These are phyloP conservation scores for Pammene fasciana DNA, from an alignment of 2,888 invertebrate genomes.

Conservation along the genomic window DNA sequence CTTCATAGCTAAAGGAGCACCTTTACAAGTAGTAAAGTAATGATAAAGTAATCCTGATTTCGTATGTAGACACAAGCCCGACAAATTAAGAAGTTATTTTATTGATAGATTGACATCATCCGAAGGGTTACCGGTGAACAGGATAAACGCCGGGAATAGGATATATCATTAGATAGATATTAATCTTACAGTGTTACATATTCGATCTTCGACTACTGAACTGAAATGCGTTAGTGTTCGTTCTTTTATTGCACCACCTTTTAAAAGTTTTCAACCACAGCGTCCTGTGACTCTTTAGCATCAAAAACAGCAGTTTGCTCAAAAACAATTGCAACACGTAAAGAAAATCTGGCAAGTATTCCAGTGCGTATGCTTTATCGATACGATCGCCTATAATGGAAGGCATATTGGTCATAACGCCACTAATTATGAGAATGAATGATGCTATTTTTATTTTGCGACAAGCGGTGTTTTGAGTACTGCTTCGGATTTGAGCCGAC, in stretches of 20 bases:
- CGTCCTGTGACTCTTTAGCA: conserved; percentile 20
- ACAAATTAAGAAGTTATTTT: too few relatives aligned
- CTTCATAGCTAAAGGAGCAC: too few relatives aligned
- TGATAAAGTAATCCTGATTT: too few relatives aligned
- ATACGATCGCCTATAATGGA: neutral
- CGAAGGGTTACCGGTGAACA: too few relatives aligned
- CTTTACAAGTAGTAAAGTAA: too few relatives aligned
- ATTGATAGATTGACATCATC: too few relatives aligned
- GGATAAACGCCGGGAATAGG: too few relatives aligned
- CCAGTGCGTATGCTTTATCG: neutral
- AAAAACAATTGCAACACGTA: conserved; percentile 6
- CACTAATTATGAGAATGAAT: conserved; percentile 11
- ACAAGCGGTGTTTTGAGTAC: neutral
- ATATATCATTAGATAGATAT: too few relatives aligned
- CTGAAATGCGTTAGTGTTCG: neutral
- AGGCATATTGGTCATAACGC: conserved; percentile 3
- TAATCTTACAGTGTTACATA: too few relatives aligned
- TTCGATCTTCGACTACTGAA: too few relatives aligned
- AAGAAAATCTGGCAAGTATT: neutral
- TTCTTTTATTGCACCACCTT: neutral
- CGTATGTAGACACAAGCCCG: too few relatives aligned
- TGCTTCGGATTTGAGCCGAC: conserved; percentile 17
- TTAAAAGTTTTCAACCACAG: conserved; percentile 22
- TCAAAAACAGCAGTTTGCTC: conserved; percentile 17
- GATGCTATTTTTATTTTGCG: conserved; percentile 20